Evolutionary conservation across 2,797 vertebrate genomes (phyloP).

Genomic region (Premnoplex brunnescens): DNA sequence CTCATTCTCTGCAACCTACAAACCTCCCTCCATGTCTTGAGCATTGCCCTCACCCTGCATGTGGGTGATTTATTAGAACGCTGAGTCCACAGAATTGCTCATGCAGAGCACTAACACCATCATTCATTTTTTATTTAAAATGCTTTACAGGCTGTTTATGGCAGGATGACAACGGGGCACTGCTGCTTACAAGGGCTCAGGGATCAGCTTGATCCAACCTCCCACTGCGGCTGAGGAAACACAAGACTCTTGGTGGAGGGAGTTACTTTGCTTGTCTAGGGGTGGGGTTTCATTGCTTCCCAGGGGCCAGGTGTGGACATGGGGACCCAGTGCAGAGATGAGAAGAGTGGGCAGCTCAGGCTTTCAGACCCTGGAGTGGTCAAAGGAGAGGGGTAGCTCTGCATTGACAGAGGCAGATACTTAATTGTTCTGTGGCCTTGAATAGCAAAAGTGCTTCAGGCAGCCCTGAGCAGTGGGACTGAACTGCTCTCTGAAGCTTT

Average conservation of each 20-base stretch:
- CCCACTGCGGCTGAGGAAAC: rapidly evolving
- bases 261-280: not conserved
- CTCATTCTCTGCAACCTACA: not conserved
- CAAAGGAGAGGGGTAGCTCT: not conserved
- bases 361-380: not conserved
- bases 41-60: not conserved
- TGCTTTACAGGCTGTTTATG: conserved; percentile 14
- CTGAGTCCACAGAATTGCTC: conserved; percentile 41
- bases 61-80: conserved; percentile 33
- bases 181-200: not conserved
- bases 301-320: not conserved
- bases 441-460: not conserved
- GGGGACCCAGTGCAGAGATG: not conserved
- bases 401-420: not conserved
- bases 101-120: conserved; percentile 20
- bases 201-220: not conserved
- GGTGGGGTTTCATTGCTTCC: not conserved
- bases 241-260: not conserved
- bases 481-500: not conserved
- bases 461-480: not conserved
- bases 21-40: conserved; percentile 6
- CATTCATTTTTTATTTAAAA: conserved; percentile 60
- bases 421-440: not conserved
- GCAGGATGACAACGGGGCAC: not conserved
- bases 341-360: not conserved